A percentile compares a stretch with the other conserved stretches of the same genome.
Conservation (phyloP, 2,113 vertebrate genomes). For the Aplodontia rufa region DNA sequence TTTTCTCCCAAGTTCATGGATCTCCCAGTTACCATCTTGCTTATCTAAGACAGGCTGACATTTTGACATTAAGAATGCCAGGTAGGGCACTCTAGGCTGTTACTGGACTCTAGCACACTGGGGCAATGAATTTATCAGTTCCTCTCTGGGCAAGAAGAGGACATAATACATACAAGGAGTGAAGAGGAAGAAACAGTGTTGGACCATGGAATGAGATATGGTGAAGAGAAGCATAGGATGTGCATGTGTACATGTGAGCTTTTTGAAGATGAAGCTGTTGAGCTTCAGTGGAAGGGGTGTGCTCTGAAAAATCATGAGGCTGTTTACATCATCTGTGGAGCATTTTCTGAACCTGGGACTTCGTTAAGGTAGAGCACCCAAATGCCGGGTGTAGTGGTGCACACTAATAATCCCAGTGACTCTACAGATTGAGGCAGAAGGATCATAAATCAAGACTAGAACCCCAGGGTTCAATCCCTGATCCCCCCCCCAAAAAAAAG, state of each 20-base stretch:
- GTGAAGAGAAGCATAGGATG: neutral
- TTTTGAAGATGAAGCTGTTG: neutral
- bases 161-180: neutral
- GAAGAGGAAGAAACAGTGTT: neutral
- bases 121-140: neutral
- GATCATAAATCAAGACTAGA: too few species aligned
- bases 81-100: too few species aligned
- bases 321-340: neutral
- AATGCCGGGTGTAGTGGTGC: too few species aligned
- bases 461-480: too few species aligned
- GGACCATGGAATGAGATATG: neutral
- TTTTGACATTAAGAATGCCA: neutral
- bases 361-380: neutral
- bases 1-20: neutral
- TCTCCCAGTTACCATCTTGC: neutral
- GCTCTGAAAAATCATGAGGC: neutral
- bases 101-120: too few species aligned
- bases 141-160: neutral
- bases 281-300: neutral
- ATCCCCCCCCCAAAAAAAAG: too few species aligned
- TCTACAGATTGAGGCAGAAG: too few species aligned
- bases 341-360: neutral
- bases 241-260: neutral
- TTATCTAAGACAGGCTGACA: neutral
- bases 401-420: too few species aligned